Conservation (phyloP, 2,797 vertebrate species). For the Urosaurus nigricauda region DNA sequence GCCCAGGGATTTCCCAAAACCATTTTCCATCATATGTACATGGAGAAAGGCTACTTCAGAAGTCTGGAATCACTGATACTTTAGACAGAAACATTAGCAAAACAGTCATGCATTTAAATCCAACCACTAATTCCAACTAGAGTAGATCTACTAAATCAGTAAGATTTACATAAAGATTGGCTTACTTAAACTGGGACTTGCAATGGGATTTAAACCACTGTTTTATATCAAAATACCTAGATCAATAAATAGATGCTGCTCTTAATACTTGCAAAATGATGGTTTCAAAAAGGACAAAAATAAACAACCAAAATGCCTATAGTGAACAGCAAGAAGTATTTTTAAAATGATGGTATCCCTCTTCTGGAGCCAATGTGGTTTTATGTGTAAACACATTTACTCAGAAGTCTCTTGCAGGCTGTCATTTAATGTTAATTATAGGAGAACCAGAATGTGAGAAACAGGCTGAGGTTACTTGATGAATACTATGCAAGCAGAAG, state of each 20-base stretch:
- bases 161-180: too few relatives aligned
- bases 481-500: not conserved
- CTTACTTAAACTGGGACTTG: too few relatives aligned
- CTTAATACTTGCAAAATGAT: constrained; percentile 28
- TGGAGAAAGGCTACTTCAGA: not conserved
- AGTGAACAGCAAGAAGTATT: constrained; percentile 30
- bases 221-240: constrained; percentile 9
- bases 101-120: not conserved
- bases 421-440: constrained; percentile 62
- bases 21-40: not conserved
- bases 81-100: not conserved
- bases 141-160: too few relatives aligned
- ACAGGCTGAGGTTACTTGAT: constrained; percentile 39
- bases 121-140: not conserved
- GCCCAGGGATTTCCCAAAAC: not conserved
- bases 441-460: constrained; percentile 40
- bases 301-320: not conserved
- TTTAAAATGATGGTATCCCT: constrained; percentile 31
- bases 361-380: constrained; percentile 44
- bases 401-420: constrained; percentile 44
- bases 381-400: constrained; percentile 49
- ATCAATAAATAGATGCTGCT: constrained; percentile 29
- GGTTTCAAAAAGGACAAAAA: constrained; percentile 15
- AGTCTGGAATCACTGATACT: not conserved
- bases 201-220: too few relatives aligned